Percentiles rank a stretch among this genome's conserved stretches.
Evolutionary conservation across 2,113 vertebrate species (phyloP).

Genomic region (Psilopogon haemacephalus): DNA sequence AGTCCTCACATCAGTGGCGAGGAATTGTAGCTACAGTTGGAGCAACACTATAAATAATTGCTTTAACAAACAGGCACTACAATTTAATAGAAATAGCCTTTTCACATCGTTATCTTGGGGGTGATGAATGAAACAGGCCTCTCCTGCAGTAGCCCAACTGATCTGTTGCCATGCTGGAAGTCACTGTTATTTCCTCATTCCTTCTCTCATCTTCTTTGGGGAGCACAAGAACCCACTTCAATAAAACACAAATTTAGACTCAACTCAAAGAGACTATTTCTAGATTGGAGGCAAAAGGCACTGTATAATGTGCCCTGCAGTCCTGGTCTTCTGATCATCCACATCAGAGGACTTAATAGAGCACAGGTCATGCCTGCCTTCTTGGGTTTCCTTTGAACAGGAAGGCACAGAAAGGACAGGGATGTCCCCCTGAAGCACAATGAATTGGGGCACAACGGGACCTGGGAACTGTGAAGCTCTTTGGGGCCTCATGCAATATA

Average conservation of each 20-base stretch:
- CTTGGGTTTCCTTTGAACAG: background rate
- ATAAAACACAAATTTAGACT: background rate
- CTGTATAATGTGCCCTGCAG: background rate
- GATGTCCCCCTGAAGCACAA: background rate
- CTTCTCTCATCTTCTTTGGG: background rate
- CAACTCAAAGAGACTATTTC: background rate
- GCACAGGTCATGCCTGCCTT: background rate
- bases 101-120: background rate
- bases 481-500: background rate
- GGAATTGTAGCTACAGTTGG: background rate
- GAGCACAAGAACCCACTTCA: background rate
- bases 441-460: background rate
- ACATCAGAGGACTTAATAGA: background rate
- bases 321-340: background rate
- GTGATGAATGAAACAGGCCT: constrained; percentile 8
- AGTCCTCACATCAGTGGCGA: background rate
- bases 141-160: background rate
- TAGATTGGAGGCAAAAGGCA: background rate
- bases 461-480: background rate
- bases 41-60: background rate
- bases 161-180: background rate
- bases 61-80: background rate
- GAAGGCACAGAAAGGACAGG: background rate
- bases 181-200: background rate
- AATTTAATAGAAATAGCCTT: background rate